These are phyloP conservation scores for Percina caprodes DNA, from an alignment of 2,113 vertebrate species.

Conservation along the genomic window DNA sequence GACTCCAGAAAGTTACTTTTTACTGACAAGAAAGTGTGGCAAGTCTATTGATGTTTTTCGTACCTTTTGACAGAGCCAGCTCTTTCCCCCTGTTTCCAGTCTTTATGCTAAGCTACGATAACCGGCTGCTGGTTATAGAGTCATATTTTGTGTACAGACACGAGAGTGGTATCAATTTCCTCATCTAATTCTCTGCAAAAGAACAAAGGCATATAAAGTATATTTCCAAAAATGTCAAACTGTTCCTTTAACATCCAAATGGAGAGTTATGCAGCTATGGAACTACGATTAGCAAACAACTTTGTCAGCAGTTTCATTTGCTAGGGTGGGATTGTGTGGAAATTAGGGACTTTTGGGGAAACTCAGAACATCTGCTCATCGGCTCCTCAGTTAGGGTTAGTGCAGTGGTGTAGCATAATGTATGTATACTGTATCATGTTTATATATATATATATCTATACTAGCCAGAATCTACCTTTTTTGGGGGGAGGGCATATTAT, in stretches of 20 bases:
- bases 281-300: slow-evolving; percentile 50
- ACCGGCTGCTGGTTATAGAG: neutral
- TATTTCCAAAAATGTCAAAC: neutral
- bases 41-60: no score
- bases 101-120: neutral
- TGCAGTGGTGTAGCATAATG: neutral
- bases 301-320: slow-evolving; percentile 60
- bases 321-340: slow-evolving; percentile 23
- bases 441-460: no score
- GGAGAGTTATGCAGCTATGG: slow-evolving; percentile 19
- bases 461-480: no score
- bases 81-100: neutral
- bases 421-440: no score
- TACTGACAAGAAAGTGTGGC: neutral
- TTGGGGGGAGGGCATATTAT: no score
- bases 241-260: neutral
- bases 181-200: neutral
- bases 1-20: neutral
- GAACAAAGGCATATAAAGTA: neutral
- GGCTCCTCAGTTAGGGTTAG: slow-evolving; percentile 33
- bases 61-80: neutral
- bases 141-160: neutral
- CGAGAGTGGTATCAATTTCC: neutral
- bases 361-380: slow-evolving; percentile 57
- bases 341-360: slow-evolving; percentile 37